Conservation (phyloP, 2,797 vertebrate species). For the Balearica regulorum region DNA sequence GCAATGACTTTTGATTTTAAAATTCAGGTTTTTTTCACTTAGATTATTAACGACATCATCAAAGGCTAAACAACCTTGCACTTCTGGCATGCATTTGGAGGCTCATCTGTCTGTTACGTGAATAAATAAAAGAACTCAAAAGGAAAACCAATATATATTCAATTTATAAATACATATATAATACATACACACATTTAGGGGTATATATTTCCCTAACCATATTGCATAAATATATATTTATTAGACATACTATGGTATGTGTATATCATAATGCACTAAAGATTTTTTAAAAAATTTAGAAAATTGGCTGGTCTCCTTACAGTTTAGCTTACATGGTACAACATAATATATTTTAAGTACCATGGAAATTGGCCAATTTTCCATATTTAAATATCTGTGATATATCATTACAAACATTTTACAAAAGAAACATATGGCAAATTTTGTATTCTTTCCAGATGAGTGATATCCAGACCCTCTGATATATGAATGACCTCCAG, state of each 20-base stretch:
- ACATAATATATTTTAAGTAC: constrained; percentile 4
- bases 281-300: constrained; percentile 8
- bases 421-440: constrained; percentile 18
- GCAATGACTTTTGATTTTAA: background rate
- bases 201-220: background rate
- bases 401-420: constrained; percentile 35
- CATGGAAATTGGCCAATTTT: constrained; percentile 26
- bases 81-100: background rate
- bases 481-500: background rate
- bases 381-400: constrained; percentile 19
- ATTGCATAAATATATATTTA: background rate
- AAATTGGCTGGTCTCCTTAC: constrained; percentile 10
- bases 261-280: background rate
- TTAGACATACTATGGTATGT: background rate
- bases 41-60: background rate
- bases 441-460: constrained; percentile 33
- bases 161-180: background rate
- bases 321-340: background rate
- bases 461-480: background rate
- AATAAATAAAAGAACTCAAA: background rate
- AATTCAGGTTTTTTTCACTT: background rate
- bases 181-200: background rate
- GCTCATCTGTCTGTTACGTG: background rate
- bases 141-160: background rate
- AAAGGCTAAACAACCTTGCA: background rate